Evolutionary conservation across 2,797 vertebrate genomes (phyloP).

Genomic region (Rhynchotus rufescens): DNA sequence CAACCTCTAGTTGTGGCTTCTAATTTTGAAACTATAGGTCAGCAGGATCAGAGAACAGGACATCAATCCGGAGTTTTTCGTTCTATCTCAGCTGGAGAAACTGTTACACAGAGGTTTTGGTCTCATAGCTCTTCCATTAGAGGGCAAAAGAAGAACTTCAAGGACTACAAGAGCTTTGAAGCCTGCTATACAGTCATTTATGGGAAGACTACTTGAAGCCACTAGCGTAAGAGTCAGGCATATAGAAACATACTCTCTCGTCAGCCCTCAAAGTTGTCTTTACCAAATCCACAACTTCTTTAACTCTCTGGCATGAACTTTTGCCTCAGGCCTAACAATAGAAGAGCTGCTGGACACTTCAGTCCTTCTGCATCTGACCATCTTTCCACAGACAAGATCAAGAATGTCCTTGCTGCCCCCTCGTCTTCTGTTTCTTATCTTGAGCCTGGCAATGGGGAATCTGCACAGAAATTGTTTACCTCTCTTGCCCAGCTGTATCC

Average conservation of each 20-base stretch:
- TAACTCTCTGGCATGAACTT: background rate
- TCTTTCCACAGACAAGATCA: background rate
- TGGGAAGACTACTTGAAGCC: background rate
- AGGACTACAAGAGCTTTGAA: background rate
- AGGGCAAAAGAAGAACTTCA: background rate
- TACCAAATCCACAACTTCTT: background rate
- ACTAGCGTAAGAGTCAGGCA: background rate
- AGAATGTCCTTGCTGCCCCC: background rate
- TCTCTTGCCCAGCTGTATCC: conserved; percentile 91
- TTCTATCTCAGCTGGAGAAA: background rate
- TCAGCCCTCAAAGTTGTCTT: background rate
- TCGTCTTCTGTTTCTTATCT: background rate
- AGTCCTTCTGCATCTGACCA: background rate
- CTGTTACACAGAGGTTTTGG: background rate
- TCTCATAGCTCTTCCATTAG: background rate
- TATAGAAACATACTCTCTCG: background rate
- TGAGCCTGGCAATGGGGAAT: background rate
- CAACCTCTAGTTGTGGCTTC: background rate
- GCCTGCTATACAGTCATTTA: background rate
- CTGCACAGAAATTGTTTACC: conserved; percentile 63
- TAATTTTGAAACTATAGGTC: background rate
- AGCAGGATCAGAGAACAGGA: background rate
- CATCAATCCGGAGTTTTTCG: background rate
- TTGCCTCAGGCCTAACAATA: background rate
- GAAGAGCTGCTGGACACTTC: background rate